A percentile compares a stretch with the other conserved stretches of the same genome.
Evolutionary conservation across 1,140 invertebrate genomes (phyloP).

Genomic region (Drosophila takahashii): DNA sequence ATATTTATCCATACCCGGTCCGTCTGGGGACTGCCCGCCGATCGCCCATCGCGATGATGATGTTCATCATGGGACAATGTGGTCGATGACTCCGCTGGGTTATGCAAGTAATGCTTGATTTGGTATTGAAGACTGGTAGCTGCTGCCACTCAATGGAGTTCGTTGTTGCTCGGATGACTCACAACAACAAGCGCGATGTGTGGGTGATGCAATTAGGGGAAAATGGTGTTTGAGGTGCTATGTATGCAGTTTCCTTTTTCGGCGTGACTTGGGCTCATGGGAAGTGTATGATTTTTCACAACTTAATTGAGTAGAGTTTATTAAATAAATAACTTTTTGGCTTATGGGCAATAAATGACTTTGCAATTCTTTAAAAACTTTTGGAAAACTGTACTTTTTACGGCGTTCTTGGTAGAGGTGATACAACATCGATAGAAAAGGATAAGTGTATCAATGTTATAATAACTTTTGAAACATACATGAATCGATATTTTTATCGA

Average conservation of each 20-base stretch:
- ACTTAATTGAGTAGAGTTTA: background rate
- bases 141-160: conserved; percentile 68
- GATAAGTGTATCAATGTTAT: too few relatives aligned
- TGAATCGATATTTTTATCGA: too few relatives aligned
- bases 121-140: conserved; percentile 82
- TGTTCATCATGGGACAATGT: conserved; percentile 49
- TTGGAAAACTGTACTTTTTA: too few relatives aligned
- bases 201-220: conserved; percentile 37
- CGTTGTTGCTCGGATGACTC: conserved; percentile 65
- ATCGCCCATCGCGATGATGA: conserved; percentile 47
- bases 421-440: too few relatives aligned
- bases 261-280: background rate
- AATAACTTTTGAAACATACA: too few relatives aligned
- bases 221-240: background rate
- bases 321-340: background rate
- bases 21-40: background rate
- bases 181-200: conserved; percentile 32
- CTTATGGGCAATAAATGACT: too few relatives aligned
- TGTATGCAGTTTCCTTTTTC: background rate
- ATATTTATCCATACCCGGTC: conserved; percentile 71
- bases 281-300: too few relatives aligned
- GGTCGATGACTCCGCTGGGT: conserved; percentile 73
- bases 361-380: too few relatives aligned
- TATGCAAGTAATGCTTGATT: conserved; percentile 83
- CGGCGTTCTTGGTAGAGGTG: too few relatives aligned